phyloP scores from a whole-genome alignment of 1,140 invertebrate genomes.

The Diprion similis region DNA sequence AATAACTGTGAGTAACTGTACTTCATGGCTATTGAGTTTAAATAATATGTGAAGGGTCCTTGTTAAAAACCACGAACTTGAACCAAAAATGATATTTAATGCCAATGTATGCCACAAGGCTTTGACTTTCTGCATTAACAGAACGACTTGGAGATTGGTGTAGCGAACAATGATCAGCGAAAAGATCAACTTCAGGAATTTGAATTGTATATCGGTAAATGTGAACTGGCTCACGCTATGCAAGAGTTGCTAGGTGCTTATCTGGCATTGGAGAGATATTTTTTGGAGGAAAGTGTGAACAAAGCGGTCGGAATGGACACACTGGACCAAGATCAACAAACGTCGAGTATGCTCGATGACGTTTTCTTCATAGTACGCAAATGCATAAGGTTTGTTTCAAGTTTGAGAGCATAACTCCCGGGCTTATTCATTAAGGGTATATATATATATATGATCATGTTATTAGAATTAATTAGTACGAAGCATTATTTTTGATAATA shows the following conservation, averaged over 20 bases:
- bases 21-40: constrained; percentile 9
- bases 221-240: constrained; percentile 82
- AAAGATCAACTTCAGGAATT: constrained; percentile 66
- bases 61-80: no score
- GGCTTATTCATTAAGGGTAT: no score
- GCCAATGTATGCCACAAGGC: constrained; percentile 8
- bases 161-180: constrained; percentile 64
- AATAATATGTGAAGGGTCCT: background rate
- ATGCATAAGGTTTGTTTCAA: constrained; percentile 78
- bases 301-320: constrained; percentile 93
- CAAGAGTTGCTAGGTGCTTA: constrained; percentile 93
- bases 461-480: constrained; percentile 17
- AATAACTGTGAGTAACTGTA: constrained; percentile 68
- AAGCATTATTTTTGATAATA: constrained; percentile 12
- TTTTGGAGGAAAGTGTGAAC: constrained; percentile 93
- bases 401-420: no score
- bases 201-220: constrained; percentile 76
- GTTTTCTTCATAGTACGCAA: constrained; percentile 98
- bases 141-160: constrained; percentile 74
- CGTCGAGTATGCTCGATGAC: constrained; percentile 96
- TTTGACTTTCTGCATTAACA: constrained; percentile 46
- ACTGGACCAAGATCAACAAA: constrained; percentile 73
- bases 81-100: constrained; percentile 10
- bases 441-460: background rate
- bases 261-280: constrained; percentile 93